Evolutionary conservation across 1,140 invertebrate genomes (phyloP).

Genomic region (Drosophila repleta): DNA sequence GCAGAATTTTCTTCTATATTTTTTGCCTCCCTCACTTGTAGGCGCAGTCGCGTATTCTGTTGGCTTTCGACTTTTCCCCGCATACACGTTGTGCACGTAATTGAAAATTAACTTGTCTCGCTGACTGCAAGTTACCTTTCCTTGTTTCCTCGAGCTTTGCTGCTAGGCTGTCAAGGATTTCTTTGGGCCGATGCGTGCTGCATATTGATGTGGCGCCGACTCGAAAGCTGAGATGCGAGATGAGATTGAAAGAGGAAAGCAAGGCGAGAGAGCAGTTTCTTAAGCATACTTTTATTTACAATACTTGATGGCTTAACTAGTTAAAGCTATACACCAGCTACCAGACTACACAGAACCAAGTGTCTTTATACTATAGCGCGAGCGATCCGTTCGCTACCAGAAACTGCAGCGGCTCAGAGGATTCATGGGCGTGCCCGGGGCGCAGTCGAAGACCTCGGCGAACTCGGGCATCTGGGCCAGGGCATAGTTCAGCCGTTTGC

Average conservation of each 20-base stretch:
- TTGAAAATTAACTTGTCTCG: constrained; percentile 76
- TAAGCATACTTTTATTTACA: constrained; percentile 67
- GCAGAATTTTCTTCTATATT: background rate
- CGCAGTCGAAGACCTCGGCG: constrained; percentile 89
- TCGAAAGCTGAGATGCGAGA: background rate
- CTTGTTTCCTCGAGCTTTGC: background rate
- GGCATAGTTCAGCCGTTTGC: constrained; percentile 90
- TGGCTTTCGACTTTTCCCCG: constrained; percentile 31
- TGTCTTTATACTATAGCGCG: constrained; percentile 1
- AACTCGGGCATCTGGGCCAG: constrained; percentile 93
- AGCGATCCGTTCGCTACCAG: constrained; percentile 87
- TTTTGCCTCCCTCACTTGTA: constrained; percentile 11
- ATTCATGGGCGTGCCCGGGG: constrained; percentile 90
- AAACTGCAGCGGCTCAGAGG: constrained; percentile 91
- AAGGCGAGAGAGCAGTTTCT: constrained; percentile 14
- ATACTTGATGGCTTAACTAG: constrained; percentile 64
- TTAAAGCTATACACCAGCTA: constrained; percentile 58
- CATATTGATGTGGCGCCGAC: constrained; percentile 45
- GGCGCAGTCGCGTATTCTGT: constrained; percentile 11
- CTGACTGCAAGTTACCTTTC: constrained; percentile 38
- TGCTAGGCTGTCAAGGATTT: constrained; percentile 38
- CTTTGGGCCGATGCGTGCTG: constrained; percentile 44
- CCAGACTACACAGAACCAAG: background rate
- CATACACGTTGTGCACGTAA: constrained; percentile 66
- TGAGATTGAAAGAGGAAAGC: background rate